Evolutionary conservation across 2,113 vertebrate genomes (phyloP), one percentile per base, ranked within the genome.

Genomic region (Turnix velox): DNA sequence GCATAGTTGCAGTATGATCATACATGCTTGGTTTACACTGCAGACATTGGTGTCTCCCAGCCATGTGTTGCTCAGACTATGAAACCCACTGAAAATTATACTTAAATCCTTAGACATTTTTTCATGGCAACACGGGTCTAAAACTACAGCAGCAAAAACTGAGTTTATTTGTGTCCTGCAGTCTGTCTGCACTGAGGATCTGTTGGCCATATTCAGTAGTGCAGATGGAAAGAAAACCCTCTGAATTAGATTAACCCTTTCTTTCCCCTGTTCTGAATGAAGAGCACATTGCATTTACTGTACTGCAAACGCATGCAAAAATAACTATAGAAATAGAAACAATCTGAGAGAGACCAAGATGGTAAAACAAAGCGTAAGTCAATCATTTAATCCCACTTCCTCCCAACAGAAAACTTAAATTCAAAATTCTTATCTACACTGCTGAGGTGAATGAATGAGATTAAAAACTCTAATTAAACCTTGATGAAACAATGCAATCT

Each of bases 131-230:
- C 71, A 7, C 3, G 28, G 92, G 51, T 43, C 92, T 95, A 90
- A 96, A 96, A 93, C 93, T 84, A 88, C 80, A 42, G 80, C 93
- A 63, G 65, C 77, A 96, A 83, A 94, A 96, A 95, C 57, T 20
- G 76, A 10, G 92, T 94, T 96, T 96, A 96, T 96, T 96, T 96
- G 95, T 81, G 92, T 92, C 92, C 86, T 28, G 4, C 3, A 77
- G 93, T 14, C 94, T 92, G 96, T 90, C 95, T 95, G 92, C 88
- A 57, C 75, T 0, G 0, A 67, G 74, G 68, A 73, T 95, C 95
- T 88, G 69, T 57, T 96, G 48, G 67, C 55, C 91, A 19, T 59
- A 69, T 71, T 77, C 89, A 90, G 91, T 25, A 43, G 55, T 20
- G 57, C 59, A 31, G 1, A 27, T 2, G 24, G 74, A 90, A 93